A percentile compares a stretch with the other conserved stretches of the same genome.
These are phyloP conservation scores for Ammospiza nelsoni DNA, from an alignment of 2,113 vertebrate genomes.

Conservation along the genomic window DNA sequence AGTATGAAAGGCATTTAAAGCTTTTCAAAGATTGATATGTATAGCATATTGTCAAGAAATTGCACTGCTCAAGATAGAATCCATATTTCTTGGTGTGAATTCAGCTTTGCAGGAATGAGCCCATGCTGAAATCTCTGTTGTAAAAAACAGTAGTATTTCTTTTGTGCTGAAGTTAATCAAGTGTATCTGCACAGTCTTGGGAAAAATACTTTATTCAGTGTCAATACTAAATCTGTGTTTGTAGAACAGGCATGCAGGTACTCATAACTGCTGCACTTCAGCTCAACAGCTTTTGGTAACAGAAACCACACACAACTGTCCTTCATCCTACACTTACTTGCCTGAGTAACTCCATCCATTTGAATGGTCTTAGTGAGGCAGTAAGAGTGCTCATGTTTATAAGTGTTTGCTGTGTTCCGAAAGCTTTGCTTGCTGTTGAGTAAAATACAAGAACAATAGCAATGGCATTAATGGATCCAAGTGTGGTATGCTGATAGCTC, in stretches of 20 bases:
- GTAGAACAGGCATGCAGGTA: background rate
- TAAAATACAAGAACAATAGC: background rate
- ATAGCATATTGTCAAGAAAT: background rate
- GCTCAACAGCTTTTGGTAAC: background rate
- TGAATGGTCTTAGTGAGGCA: background rate
- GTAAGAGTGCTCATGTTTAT: background rate
- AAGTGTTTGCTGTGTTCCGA: conserved; percentile 5
- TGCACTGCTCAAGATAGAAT: background rate
- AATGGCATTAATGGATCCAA: background rate
- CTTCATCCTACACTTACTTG: background rate
- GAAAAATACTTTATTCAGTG: conserved; percentile 8
- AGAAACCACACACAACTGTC: background rate
- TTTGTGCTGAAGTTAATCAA: background rate
- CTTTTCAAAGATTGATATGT: background rate
- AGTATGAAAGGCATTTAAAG: background rate
- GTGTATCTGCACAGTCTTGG: background rate
- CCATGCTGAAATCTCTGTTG: background rate
- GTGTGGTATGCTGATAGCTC: background rate
- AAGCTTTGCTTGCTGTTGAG: background rate
- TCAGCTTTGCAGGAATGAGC: background rate
- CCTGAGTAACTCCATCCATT: background rate
- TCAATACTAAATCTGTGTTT: background rate
- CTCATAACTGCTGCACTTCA: background rate
- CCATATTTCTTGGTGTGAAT: background rate
- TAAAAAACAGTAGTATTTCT: background rate